Base-by-base conservation (phyloP, 2,888 invertebrate species). In the Dione vanillae region DNA sequence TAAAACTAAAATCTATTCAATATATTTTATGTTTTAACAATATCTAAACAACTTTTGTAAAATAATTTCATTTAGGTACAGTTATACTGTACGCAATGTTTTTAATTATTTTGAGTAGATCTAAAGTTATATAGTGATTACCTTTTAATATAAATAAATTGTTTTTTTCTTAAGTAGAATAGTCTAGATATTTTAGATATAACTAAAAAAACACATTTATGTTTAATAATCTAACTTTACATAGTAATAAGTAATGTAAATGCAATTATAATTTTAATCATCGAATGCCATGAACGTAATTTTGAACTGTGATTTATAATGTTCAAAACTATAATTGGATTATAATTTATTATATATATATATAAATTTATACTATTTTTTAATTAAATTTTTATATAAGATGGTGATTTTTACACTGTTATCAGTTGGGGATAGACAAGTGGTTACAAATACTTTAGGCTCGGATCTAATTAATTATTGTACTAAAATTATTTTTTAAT, bases 261-360 rank as follows among this genome's bases (percentile, higher is more conserved):
- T 80, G 78, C 80, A 83, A 85, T 84, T 82, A 81, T 78, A 82
- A 80, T 82, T 80, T 74, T 77, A 77, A 75, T 79, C 78, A 79
- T 67, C 65, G 78, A 85, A 88, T 92, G 92, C 92, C 92, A 93
- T 92, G 84, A 85, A 86, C 72, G 88, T 89, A 90, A 89, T 90
- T 89, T 89, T 90, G 83, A 89, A 91, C 92, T 92, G 92, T 92
- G 92, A 92, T 92, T 86, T 85, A 78, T 86, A 84, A 91, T 90
- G 90, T 91, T 90, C 89, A 89, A 91, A 88, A 85, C 82, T 73
- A 70, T 77, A 74, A 80, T 82, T 76, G 78, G 74, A 81, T 78
- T 71, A 78, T 80, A 77, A 82, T 82, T 85, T 82, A 82, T 82
- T 82, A 80, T 80, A 83, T 78, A 49, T 19, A 49, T 49, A 49